Evolutionary conservation across 2,888 invertebrate genomes (phyloP), one percentile per base, ranked within the genome.

Genomic region (Ditylenchus weischeri): DNA sequence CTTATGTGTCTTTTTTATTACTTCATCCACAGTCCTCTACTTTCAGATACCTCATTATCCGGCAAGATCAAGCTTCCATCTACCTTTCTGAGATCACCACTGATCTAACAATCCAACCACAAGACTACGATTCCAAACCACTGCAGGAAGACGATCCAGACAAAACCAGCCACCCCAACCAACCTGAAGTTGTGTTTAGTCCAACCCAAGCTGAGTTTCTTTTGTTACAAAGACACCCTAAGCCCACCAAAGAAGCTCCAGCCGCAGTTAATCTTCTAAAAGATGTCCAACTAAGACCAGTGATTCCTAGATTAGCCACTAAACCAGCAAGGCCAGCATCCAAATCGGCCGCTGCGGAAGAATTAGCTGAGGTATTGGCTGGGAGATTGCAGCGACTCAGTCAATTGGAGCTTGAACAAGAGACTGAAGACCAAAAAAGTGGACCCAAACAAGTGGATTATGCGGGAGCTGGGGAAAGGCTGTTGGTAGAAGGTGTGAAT

Each of bases 171-270:
- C 15, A 43, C 43, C 1, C 10, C 54, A 54, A 18, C 13, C 54
- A 23, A 21, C 54, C 54, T 15, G 54, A 54, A 54, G 54, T 54
- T 21, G 54, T 29, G 29, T 54, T 54, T 2, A 54, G 29, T 18
- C n/a, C 54, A 11, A 10, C 21, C n/a, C 15, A 54, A 54, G 54
- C 54, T 54, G 23, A 29, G n/a, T 54, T 54, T 54, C 23, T 54
- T 21, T 7, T 54, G 11, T 54, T 54, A 21, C 54, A 29, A n/a
- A 11, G 54, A 54, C 54, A 54, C 10, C 54, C n/a, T 15, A 54
- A 15, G 54, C 29, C 2, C 54, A 21, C 2, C 23, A 54, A 54
- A 54, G 54, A 54, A 23, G 29, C 54, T 54, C 50, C 50, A 50
- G 50, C 18, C 18, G 10, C 21, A 54, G 54, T 15, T 54, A 54